Evolutionary conservation across 2,888 invertebrate species (phyloP).

Genomic region (Cloeon dipterum): DNA sequence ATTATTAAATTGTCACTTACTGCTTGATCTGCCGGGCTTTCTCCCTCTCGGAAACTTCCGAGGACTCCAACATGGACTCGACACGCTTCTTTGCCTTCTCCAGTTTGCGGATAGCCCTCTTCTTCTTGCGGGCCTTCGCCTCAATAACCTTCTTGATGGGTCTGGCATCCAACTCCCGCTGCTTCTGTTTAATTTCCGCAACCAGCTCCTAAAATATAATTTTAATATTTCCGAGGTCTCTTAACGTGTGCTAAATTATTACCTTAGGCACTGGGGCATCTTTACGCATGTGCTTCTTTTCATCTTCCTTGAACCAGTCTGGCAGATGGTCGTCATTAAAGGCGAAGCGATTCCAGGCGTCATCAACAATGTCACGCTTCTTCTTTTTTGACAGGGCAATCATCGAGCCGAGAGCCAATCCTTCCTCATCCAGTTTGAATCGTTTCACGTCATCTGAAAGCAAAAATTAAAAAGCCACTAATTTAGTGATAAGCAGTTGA

Average conservation of each 20-base stretch:
- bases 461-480: too few relatives aligned
- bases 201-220: slow-evolving; percentile 38
- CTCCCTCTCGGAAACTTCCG: slow-evolving; percentile 76
- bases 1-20: slow-evolving; percentile 20
- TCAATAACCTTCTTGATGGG: slow-evolving; percentile 97
- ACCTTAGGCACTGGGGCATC: slow-evolving; percentile 66
- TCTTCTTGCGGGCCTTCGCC: slow-evolving; percentile 94
- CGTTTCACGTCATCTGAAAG: slow-evolving; percentile 24
- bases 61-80: slow-evolving; percentile 76
- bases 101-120: slow-evolving; percentile 59
- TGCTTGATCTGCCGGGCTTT: slow-evolving; percentile 80
- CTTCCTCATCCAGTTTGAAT: slow-evolving; percentile 58
- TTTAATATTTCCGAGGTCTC: background rate
- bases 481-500: background rate
- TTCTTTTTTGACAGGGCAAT: slow-evolving; percentile 77
- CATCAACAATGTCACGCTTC: slow-evolving; percentile 72
- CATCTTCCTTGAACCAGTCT: slow-evolving; percentile 90
- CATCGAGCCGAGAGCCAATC: slow-evolving; percentile 78
- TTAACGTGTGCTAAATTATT: slow-evolving; percentile 5
- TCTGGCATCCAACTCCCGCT: slow-evolving; percentile 61
- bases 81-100: slow-evolving; percentile 91
- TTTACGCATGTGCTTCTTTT: slow-evolving; percentile 69
- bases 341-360: slow-evolving; percentile 79
- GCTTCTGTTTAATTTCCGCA: slow-evolving; percentile 51
- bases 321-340: slow-evolving; percentile 83